Percentiles rank a stretch among this genome's conserved stretches.
Evolutionary conservation across 2,888 invertebrate species (phyloP).

Genomic region (Leptopilina syphax): DNA sequence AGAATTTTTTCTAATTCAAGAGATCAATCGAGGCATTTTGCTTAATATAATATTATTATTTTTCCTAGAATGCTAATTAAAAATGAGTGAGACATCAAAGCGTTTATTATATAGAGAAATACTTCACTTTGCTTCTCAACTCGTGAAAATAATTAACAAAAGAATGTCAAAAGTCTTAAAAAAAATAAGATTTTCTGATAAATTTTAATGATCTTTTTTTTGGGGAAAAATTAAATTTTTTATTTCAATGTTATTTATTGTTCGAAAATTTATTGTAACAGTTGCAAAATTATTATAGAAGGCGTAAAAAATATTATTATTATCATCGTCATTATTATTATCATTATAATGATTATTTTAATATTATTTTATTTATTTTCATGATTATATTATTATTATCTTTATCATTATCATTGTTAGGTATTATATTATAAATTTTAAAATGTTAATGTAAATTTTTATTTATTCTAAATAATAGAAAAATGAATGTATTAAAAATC

Average conservation of each 20-base stretch:
- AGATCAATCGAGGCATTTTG: conserved; percentile 6
- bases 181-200: conserved; percentile 5
- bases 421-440: too few species aligned
- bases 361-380: too few species aligned
- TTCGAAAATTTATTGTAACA: too few species aligned
- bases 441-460: too few species aligned
- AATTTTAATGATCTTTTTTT: background rate
- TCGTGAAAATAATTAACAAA: background rate
- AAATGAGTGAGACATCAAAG: background rate
- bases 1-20: background rate
- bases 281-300: too few species aligned
- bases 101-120: background rate
- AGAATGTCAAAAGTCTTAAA: background rate
- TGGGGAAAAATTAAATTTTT: background rate
- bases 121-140: background rate
- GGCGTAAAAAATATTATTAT: too few species aligned
- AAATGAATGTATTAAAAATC: too few species aligned
- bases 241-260: background rate
- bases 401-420: too few species aligned
- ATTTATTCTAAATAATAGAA: too few species aligned
- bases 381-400: too few species aligned
- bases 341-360: too few species aligned
- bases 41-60: background rate
- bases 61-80: background rate
- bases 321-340: too few species aligned